Conservation (phyloP, 2,113 vertebrate species). For the Paradisaea rubra region DNA sequence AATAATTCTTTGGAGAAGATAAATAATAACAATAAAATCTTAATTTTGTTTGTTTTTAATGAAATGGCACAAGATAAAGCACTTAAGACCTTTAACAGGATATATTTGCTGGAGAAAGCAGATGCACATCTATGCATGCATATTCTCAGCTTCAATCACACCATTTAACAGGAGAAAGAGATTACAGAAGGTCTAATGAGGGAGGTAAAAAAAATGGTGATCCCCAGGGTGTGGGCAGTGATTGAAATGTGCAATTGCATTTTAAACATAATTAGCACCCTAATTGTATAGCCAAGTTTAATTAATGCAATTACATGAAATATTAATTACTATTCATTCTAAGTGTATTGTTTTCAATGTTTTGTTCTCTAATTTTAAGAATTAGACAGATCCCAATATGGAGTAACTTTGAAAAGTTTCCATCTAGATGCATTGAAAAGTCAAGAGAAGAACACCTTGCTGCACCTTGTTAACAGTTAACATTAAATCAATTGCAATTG, state of each 20-base stretch:
- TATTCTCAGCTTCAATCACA: background rate
- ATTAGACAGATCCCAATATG: conserved; percentile 36
- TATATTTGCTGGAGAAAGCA: background rate
- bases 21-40: background rate
- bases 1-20: background rate
- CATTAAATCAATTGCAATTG: background rate
- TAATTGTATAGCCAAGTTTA: conserved; percentile 59
- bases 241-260: conserved; percentile 36
- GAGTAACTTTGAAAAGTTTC: conserved; percentile 15
- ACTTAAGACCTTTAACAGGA: background rate
- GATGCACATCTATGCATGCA: background rate
- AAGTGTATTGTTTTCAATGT: conserved; percentile 16
- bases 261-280: conserved; percentile 61
- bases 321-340: conserved; percentile 57
- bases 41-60: background rate
- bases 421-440: background rate
- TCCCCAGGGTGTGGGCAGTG: conserved; percentile 33
- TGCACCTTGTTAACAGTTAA: background rate
- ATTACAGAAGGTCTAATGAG: background rate
- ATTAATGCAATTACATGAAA: conserved; percentile 50
- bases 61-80: background rate
- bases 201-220: background rate
- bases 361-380: conserved; percentile 51
- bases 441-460: background rate
- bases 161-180: background rate